phyloP scores from a whole-genome alignment of 1,140 invertebrate species.

The Hypothenemus hampei region DNA sequence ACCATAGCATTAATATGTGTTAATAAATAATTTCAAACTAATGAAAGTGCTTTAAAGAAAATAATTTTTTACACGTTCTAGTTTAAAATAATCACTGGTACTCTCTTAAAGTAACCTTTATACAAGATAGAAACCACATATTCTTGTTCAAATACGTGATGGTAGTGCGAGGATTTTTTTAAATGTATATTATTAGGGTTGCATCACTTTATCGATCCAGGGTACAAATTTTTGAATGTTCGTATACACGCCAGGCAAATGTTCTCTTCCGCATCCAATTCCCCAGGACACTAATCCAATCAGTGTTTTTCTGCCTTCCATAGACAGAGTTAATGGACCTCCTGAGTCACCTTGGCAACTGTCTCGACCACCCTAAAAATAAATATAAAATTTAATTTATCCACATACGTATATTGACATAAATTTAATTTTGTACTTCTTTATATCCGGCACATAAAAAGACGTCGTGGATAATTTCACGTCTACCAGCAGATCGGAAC shows the following conservation, averaged over 20 bases:
- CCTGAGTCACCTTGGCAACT: constrained; percentile 79
- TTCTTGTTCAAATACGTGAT: too few species aligned
- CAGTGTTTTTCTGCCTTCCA: constrained; percentile 76
- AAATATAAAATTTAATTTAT: constrained; percentile 5
- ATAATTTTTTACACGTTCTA: too few species aligned
- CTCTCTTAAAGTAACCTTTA: too few species aligned
- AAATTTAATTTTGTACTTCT: constrained; percentile 53
- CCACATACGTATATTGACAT: not conserved
- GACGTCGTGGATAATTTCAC: constrained; percentile 88
- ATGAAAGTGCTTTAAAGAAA: too few species aligned
- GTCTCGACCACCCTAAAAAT: constrained; percentile 58
- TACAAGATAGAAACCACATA: too few species aligned
- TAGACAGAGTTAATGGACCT: constrained; percentile 73
- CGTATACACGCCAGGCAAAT: constrained; percentile 85
- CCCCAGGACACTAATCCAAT: constrained; percentile 89
- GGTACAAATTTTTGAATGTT: constrained; percentile 88
- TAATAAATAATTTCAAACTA: too few species aligned
- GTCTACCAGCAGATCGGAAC: constrained; percentile 82
- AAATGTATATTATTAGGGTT: constrained; percentile 12
- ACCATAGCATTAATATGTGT: too few species aligned
- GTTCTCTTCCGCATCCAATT: constrained; percentile 83
- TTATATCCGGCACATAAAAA: constrained; percentile 91
- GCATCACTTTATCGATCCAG: constrained; percentile 83
- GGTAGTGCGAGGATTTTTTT: too few species aligned
- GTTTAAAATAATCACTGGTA: too few species aligned